phyloP scores from a whole-genome alignment of 1,140 invertebrate species.

The Episyrphus balteatus region DNA sequence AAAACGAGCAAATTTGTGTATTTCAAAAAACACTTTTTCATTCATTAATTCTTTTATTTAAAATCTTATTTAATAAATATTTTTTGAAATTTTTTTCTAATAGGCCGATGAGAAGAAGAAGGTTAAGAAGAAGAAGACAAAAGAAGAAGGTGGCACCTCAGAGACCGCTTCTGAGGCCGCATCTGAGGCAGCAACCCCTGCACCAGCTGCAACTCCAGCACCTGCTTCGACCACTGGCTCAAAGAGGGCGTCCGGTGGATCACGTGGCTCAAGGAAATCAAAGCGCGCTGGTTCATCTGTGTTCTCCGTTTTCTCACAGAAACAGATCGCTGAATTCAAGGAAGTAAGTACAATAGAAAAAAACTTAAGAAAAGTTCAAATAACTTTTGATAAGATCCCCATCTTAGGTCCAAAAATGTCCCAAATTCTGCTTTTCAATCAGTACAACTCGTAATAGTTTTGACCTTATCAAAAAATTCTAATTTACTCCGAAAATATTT shows the following conservation, averaged over 20 bases:
- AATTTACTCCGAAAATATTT: neutral
- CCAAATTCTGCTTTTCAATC: neutral
- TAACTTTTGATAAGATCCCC: neutral
- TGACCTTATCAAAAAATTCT: neutral
- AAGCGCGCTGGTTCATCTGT: constrained; percentile 86
- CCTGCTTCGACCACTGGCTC: constrained; percentile 45
- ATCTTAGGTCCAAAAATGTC: neutral
- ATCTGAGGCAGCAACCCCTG: constrained; percentile 44
- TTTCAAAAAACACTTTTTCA: too few relatives aligned
- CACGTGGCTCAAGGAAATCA: constrained; percentile 59
- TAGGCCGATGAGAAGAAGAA: constrained; percentile 75
- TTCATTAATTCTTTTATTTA: too few relatives aligned
- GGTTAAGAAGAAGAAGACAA: constrained; percentile 68
- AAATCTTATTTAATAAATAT: neutral
- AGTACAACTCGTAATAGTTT: too few relatives aligned
- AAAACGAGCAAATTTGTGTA: too few relatives aligned
- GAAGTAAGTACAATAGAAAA: constrained; percentile 53
- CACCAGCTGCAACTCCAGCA: constrained; percentile 45
- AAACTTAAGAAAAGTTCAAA: neutral
- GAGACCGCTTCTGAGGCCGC: constrained; percentile 48
- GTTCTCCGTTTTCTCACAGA: constrained; percentile 91
- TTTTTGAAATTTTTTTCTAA: constrained; percentile 7
- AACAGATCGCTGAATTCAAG: constrained; percentile 92
- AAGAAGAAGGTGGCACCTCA: constrained; percentile 56
- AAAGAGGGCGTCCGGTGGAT: constrained; percentile 46